Base-by-base conservation (phyloP, 2,888 invertebrate genomes). In the Sminthurinus aureus region DNA sequence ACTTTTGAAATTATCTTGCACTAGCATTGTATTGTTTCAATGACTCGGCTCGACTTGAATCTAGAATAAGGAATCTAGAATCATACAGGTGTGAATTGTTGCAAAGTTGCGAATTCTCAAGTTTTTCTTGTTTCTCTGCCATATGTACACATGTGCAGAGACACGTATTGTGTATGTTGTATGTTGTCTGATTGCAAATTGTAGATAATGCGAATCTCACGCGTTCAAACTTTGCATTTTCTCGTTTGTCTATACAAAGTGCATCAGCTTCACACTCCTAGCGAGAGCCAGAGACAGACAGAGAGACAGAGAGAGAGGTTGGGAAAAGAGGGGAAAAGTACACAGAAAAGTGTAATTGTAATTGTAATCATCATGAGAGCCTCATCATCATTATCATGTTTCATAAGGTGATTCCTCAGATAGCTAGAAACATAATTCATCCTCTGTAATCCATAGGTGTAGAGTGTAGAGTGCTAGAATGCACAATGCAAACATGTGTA, bases 1-100 rank as follows among this genome's bases (percentile, higher is more conserved):
- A 38, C 38, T 1, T 38, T 6, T 38, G 38, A 38, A 6, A 38
- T 38, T 38, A 38, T 38, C 38, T 38, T 38, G 38, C 38, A 38
- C 6, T 38, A n/a, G 38, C 6, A 38, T 38, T 38, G 38, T 38
- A 38, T 38, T 38, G 38, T 38, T 6, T 38, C 38, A 38, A 6
- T 38, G 38, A 6, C 38, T 38, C 38, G 6, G 6, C 38, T 38
- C 38, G 38, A 38, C 38, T 38, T 38, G 38, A 38, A 38, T 58
- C 58, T 58, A 6, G 58, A 58, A 58, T 58, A 3, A 18, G 0
- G 58, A 38, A 38, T 38, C 38, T 6, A 2, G 58, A 58, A 71
- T 71, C 71, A 15, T 26, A 71, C 24, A 26, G 24, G 71, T 71
- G 71, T 71, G 71, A 71, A 71, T 71, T 71, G 71, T 71, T 71